Evolutionary conservation across 2,888 invertebrate species (phyloP).

Genomic region (Drosophila histrio): DNA sequence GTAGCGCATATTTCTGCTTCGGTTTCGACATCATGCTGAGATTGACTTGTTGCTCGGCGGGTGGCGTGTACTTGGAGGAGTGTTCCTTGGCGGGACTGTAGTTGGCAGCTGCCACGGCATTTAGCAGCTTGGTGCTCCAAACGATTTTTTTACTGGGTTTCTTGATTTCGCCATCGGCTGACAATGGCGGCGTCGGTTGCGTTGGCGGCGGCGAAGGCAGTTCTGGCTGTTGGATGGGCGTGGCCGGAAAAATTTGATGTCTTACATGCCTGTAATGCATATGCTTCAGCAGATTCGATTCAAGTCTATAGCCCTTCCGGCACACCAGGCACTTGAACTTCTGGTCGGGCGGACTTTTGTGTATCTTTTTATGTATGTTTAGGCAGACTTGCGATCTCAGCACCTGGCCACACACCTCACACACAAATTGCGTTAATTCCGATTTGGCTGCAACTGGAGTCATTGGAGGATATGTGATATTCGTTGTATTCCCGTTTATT

Average conservation of each 20-base stretch:
- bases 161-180: not conserved
- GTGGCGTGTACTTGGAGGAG: slow-evolving; percentile 30
- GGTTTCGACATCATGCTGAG: not conserved
- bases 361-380: not conserved
- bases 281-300: slow-evolving; percentile 23
- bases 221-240: not conserved
- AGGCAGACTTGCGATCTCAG: not conserved
- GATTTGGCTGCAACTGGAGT: too few species aligned
- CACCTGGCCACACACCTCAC: not conserved
- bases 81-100: slow-evolving; percentile 47
- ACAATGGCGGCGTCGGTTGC: not conserved
- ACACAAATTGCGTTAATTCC: too few species aligned
- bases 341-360: not conserved
- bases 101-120: slow-evolving; percentile 54
- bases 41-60: not conserved
- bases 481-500: not conserved
- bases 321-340: slow-evolving; percentile 33
- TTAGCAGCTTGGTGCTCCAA: slow-evolving; percentile 36
- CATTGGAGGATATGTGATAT: not conserved
- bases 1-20: slow-evolving; percentile 32
- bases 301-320: slow-evolving; percentile 32
- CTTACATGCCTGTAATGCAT: slow-evolving; percentile 25
- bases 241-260: not conserved
- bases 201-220: not conserved
- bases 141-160: not conserved